A percentile compares a stretch with the other conserved stretches of the same genome.
These are phyloP conservation scores for Euphydryas editha DNA, from an alignment of 2,888 invertebrate species.

Conservation along the genomic window DNA sequence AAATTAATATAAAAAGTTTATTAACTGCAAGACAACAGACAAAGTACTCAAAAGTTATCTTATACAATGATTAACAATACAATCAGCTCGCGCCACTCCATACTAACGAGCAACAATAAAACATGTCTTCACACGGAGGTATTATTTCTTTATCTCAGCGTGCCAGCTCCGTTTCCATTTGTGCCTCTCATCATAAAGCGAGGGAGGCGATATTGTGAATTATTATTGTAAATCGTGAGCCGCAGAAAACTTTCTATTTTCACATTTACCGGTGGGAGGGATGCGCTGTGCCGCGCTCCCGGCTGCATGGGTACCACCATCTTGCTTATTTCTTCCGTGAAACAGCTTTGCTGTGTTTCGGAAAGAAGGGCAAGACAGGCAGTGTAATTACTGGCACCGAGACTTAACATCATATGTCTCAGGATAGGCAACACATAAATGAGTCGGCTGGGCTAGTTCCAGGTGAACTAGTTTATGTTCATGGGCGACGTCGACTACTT, in stretches of 20 bases:
- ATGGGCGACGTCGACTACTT: too few relatives aligned
- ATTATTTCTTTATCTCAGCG: slow-evolving; percentile 76
- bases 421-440: too few relatives aligned
- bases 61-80: slow-evolving; percentile 44
- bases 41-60: slow-evolving; percentile 33
- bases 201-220: slow-evolving; percentile 60
- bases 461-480: too few relatives aligned
- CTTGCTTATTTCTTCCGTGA: too few relatives aligned
- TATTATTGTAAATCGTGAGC: slow-evolving; percentile 59
- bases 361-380: too few relatives aligned
- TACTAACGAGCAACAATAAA: slow-evolving; percentile 53
- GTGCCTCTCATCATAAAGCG: slow-evolving; percentile 67
- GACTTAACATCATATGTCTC: too few relatives aligned
- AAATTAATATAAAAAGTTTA: background rate
- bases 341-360: too few relatives aligned
- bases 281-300: too few relatives aligned
- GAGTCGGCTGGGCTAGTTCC: too few relatives aligned
- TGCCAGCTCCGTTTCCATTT: slow-evolving; percentile 69
- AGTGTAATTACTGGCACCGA: too few relatives aligned
- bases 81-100: slow-evolving; percentile 42
- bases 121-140: slow-evolving; percentile 55
- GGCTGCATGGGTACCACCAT: too few relatives aligned
- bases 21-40: slow-evolving; percentile 18
- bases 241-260: slow-evolving; percentile 40
- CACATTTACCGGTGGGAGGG: too few relatives aligned